Conservation (phyloP, 2,113 vertebrate genomes). For the Isichthys henryi region DNA sequence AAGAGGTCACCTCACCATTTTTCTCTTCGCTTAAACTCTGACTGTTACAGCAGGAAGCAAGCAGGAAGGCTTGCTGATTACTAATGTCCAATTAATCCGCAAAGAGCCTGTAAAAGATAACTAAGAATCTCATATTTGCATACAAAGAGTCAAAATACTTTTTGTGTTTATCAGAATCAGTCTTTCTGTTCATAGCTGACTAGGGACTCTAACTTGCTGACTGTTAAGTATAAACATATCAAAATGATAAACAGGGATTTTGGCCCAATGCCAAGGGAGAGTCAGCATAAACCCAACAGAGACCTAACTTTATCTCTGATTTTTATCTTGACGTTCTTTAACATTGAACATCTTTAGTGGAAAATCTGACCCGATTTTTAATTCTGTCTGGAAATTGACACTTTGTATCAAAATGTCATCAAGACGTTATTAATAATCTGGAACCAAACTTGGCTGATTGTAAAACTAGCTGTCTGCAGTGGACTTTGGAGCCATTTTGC, state of each 20-base stretch:
- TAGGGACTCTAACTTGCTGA: not conserved
- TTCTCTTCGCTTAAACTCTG: not conserved
- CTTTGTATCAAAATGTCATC: not conserved
- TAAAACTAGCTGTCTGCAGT: not conserved
- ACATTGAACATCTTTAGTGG: not conserved
- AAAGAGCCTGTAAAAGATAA: not conserved
- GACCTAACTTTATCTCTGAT: not conserved
- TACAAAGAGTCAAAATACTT: not conserved
- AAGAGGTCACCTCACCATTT: not conserved
- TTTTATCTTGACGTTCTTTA: not conserved
- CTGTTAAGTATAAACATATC: not conserved
- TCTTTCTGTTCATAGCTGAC: not conserved
- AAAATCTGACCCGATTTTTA: not conserved
- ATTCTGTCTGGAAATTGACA: not conserved
- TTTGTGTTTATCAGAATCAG: not conserved
- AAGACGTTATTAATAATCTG: not conserved
- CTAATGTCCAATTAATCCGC: not conserved
- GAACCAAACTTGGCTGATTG: not conserved
- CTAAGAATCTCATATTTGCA: not conserved
- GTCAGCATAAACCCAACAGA: not conserved
- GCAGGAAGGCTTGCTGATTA: not conserved
- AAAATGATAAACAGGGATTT: not conserved
- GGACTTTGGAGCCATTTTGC: not conserved
- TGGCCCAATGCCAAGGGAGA: not conserved
- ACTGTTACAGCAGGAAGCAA: not conserved